Evolutionary conservation across 2,888 invertebrate genomes (phyloP).

Genomic region (Epinotia ramella): DNA sequence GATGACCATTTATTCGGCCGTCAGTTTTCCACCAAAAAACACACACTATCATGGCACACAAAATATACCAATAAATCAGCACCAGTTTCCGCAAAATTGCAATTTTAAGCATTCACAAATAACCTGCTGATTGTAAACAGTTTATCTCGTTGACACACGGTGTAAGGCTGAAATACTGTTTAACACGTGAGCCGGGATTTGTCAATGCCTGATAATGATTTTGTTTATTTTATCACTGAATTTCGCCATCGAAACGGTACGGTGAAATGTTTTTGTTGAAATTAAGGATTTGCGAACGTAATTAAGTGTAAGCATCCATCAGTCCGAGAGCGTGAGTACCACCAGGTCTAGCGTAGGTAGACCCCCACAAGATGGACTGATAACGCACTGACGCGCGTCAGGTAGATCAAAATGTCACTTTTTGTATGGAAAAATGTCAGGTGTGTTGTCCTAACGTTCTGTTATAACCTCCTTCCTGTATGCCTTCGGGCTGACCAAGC

Average conservation of each 20-base stretch:
- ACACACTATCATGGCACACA: too few relatives aligned
- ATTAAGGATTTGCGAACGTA: conserved; percentile 1
- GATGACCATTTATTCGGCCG: too few relatives aligned
- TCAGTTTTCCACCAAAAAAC: too few relatives aligned
- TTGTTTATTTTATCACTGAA: conserved; percentile 33
- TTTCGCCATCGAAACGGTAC: conserved; percentile 14
- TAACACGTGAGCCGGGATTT: conserved; percentile 30
- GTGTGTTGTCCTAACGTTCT: too few relatives aligned
- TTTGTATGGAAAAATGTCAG: too few relatives aligned
- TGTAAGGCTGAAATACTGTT: conserved; percentile 30
- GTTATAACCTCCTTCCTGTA: too few relatives aligned
- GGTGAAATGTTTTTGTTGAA: conserved; percentile 9
- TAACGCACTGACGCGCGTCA: too few relatives aligned
- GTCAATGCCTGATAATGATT: conserved; percentile 42
- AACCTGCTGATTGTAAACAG: conserved; percentile 12
- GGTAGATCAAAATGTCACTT: too few relatives aligned
- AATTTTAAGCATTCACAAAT: conserved; percentile 8
- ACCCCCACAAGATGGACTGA: too few relatives aligned
- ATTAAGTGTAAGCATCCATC: neutral
- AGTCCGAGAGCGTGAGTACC: too few relatives aligned
- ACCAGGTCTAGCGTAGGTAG: too few relatives aligned
- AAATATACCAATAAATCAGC: neutral
- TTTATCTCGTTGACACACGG: conserved; percentile 42
- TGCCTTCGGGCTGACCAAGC: too few relatives aligned
- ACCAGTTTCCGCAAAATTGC: neutral